Base-by-base conservation (phyloP, 1,140 invertebrate genomes). In the Orussus abietinus region DNA sequence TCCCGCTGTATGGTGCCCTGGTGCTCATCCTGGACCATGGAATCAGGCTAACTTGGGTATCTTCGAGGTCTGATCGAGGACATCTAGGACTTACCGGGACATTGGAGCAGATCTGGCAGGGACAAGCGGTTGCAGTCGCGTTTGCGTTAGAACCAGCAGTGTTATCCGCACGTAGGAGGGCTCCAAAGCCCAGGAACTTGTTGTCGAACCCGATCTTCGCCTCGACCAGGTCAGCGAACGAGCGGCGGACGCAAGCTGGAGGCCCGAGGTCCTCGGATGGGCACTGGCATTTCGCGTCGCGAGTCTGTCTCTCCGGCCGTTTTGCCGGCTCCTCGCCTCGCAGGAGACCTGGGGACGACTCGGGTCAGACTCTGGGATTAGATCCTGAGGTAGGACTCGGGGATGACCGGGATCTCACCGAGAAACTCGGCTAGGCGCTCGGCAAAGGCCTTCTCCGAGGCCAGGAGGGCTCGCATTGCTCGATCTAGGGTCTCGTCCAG, bases 171-270 rank as follows among this genome's bases (percentile, higher is more conserved):
- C 6, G 34, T 36, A 66, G 28, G n/a, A 52, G 35, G 11, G 53
- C 39, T 38, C 64, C 59, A 29, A 70, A 68, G 7, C 50, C 47
- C 2, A 61, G 38, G 39, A 68, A 67, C 38, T 60, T 63, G 2
- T 55, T 55, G 18, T 68, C 64, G 17, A 70, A 62, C 30, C 63
- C 55, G 2, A 64, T 42, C 47, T 67, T 70, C 4, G 65, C 59
- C 43, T 59, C 56, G 32, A 68, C 56, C 3, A 70, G 38, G 36
- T 55, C 57, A 11, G 52, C 54, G 36, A 63, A 67, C 5, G 55
- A 55, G 17, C 59, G 43, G 17, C 58, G 51, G 11, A 64, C 45
- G 3, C 37, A 7, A n/a, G 6, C n/a, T n/a, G 6, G 6, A n/a
- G 22, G 6, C 22, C 6, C n/a, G 22, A n/a, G 6, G 22, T 25